Base-by-base conservation (phyloP, 2,888 invertebrate genomes). In the Caenorhabditis virilis region DNA sequence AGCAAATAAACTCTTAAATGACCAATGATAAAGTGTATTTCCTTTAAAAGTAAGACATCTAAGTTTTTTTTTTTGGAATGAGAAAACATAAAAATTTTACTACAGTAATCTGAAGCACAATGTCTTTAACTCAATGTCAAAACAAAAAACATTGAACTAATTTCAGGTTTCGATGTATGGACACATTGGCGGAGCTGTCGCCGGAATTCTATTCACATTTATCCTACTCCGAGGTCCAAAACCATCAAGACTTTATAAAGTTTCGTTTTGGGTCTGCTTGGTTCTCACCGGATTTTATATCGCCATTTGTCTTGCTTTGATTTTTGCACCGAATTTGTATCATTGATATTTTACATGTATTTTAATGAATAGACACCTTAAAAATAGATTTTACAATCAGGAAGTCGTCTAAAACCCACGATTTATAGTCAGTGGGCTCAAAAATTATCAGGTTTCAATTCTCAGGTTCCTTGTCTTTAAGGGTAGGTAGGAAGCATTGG, bases 101-200 rank as follows among this genome's bases (percentile, higher is more conserved):
- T 18, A 39, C 4, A 39, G 15, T 20, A 20, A 39, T 20, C 5
- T n/a, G 39, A 16, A 20, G 4, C 39, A 9, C 16, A 39, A 39
- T 20, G 4, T 36, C 36, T 16, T 36, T 36, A 13, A 30, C 36
- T n/a, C 9, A 36, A 36, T 18, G 36, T 5, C 36, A n/a, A n/a
- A 36, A n/a, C 11, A 7, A 36, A n/a, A 5, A 36, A 36, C 7
- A 36, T 13, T n/a, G 15, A 36, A n/a, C 36, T 20, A 11, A 13
- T 33, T 20, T 35, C 53, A 92, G 85, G 90, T 94, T 52, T 94
- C 95, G 13, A 95, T 95, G 83, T 90, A 92, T 1, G 95, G 95
- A 7, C 97, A 97, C 86, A 86, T 95, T 43, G 93, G 91, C 0
- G 95, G 97, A 1, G 92, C 92, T 39, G 74, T 93, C 1, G 92